These are phyloP conservation scores for Proteles cristata DNA, from an alignment of 2,113 vertebrate species.

Conservation along the genomic window DNA sequence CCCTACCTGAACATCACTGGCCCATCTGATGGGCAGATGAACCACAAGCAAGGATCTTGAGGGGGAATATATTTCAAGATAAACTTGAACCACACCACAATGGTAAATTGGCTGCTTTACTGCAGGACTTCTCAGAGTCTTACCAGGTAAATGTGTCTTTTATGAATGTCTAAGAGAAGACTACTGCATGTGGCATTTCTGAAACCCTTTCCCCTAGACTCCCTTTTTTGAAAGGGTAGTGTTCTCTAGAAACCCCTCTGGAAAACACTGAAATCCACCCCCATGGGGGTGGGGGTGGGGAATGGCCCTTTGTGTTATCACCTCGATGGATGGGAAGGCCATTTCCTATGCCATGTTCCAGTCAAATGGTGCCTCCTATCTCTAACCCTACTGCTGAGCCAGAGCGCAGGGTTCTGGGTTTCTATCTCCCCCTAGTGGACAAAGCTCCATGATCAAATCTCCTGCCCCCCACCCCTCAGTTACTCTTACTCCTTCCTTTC, in stretches of 20 bases:
- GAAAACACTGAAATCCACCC: background rate
- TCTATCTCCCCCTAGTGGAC: background rate
- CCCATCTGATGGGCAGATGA: background rate
- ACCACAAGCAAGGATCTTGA: background rate
- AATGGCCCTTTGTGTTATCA: background rate
- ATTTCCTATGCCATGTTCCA: background rate
- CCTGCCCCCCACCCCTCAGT: background rate
- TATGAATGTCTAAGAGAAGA: background rate
- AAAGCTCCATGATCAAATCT: background rate
- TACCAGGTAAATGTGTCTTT: background rate
- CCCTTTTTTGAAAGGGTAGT: background rate
- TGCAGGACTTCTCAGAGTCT: background rate
- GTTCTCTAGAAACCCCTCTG: background rate
- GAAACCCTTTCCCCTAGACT: background rate
- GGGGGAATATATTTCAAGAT: background rate
- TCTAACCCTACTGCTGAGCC: background rate
- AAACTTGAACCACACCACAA: background rate
- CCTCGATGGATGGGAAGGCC: background rate
- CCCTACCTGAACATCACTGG: background rate
- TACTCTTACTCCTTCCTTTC: background rate
- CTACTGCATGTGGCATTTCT: background rate
- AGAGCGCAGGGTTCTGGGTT: background rate
- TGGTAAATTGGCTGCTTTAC: background rate
- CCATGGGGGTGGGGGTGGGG: accelerated
- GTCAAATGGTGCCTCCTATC: background rate